These are phyloP conservation scores for Torymus texanus DNA, from an alignment of 2,888 invertebrate species.

Conservation along the genomic window DNA sequence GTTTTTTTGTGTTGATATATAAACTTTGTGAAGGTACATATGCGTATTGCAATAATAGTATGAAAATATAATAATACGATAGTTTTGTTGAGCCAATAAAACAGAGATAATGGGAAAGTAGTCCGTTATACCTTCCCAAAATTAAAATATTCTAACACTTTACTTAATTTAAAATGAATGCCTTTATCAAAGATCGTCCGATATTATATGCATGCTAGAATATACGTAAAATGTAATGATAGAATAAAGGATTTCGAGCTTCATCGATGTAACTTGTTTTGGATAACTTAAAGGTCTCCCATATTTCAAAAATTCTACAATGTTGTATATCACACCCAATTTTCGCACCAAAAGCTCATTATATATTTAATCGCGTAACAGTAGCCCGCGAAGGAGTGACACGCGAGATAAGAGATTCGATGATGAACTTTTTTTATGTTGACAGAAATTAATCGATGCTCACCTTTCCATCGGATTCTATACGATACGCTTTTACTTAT, in stretches of 20 bases:
- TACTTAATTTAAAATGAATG: too few species aligned
- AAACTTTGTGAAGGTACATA: too few species aligned
- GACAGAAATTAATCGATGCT: neutral
- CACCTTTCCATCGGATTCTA: conserved; percentile 15
- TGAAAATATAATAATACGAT: too few species aligned
- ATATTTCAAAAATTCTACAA: conserved; percentile 11
- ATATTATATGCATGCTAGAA: neutral
- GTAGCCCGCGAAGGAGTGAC: neutral
- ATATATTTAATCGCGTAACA: neutral
- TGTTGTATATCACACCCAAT: neutral
- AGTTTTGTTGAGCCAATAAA: too few species aligned
- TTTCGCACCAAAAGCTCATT: neutral
- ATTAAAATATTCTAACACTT: too few species aligned
- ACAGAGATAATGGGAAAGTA: too few species aligned
- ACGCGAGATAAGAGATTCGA: neutral
- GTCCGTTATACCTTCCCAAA: too few species aligned
- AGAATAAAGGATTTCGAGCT: conserved; percentile 38
- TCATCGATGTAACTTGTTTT: conserved; percentile 9
- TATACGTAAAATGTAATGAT: neutral
- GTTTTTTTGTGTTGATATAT: too few species aligned
- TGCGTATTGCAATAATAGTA: too few species aligned
- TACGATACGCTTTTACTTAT: neutral
- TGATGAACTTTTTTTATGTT: conserved; percentile 6
- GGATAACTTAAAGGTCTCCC: neutral
- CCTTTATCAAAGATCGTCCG: too few species aligned